These are phyloP conservation scores for Aphelinus atriplicis DNA, from an alignment of 1,140 invertebrate species.

Conservation along the genomic window DNA sequence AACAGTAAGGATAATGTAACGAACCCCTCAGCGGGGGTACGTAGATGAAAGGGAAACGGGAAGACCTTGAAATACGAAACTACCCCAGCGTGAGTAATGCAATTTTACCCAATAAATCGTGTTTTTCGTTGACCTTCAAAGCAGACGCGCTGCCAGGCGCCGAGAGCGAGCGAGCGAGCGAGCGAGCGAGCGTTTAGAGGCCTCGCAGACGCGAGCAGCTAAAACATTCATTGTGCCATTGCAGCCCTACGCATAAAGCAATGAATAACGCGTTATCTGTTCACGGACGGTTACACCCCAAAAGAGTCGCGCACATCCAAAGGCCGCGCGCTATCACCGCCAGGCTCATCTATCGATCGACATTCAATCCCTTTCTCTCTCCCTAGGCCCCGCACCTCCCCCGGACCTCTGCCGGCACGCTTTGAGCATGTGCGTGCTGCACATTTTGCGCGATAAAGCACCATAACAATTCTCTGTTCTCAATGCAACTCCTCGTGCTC, in stretches of 20 bases:
- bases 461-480: no score
- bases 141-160: conserved; percentile 13
- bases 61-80: not conserved
- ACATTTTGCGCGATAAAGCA: no score
- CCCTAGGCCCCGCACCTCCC: no score
- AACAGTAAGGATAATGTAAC: no score
- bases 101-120: conserved; percentile 29
- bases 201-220: not conserved
- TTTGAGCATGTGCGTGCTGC: no score
- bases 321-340: conserved; percentile 41
- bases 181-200: conserved; percentile 6
- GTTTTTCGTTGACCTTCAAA: not conserved
- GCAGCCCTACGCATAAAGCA: conserved; percentile 26
- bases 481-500: no score
- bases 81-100: not conserved
- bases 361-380: conserved; percentile 40
- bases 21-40: not conserved
- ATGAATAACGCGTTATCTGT: conserved; percentile 54
- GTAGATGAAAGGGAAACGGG: not conserved
- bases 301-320: conserved; percentile 51
- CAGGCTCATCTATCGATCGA: conserved; percentile 56
- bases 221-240: not conserved
- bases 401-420: no score
- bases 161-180: conserved; percentile 33
- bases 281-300: conserved; percentile 57